These are phyloP conservation scores for Molanna angustata DNA, from an alignment of 2,888 invertebrate genomes.

Conservation along the genomic window DNA sequence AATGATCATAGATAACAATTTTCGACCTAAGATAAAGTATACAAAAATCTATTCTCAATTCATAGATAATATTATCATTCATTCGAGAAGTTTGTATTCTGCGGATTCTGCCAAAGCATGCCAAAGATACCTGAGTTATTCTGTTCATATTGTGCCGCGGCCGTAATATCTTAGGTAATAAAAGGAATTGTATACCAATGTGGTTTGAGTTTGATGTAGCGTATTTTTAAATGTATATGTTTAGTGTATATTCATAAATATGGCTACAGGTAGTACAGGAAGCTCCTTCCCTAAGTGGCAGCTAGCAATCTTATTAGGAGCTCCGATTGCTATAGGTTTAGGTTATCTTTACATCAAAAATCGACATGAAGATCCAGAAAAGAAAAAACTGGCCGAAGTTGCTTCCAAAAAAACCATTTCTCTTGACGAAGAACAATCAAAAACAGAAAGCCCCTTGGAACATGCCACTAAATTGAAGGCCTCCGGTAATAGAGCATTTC, in stretches of 20 bases:
- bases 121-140: too few relatives aligned
- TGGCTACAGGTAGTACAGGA: conserved; percentile 40
- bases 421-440: conserved; percentile 55
- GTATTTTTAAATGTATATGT: too few relatives aligned
- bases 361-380: conserved; percentile 54
- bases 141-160: too few relatives aligned
- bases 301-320: conserved; percentile 78
- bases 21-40: too few relatives aligned
- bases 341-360: conserved; percentile 74
- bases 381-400: conserved; percentile 52
- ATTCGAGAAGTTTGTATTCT: too few relatives aligned
- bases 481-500: conserved; percentile 85
- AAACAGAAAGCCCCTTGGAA: conserved; percentile 61
- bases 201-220: too few relatives aligned
- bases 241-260: conserved; percentile 21
- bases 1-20: too few relatives aligned
- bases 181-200: too few relatives aligned
- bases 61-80: too few relatives aligned
- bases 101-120: too few relatives aligned
- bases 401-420: conserved; percentile 60
- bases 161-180: too few relatives aligned
- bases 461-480: conserved; percentile 78
- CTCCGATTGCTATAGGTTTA: conserved; percentile 78
- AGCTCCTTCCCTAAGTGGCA: conserved; percentile 79
- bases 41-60: too few relatives aligned